phyloP scores from a whole-genome alignment of 2,888 invertebrate genomes.

The Oligia strigilis region DNA sequence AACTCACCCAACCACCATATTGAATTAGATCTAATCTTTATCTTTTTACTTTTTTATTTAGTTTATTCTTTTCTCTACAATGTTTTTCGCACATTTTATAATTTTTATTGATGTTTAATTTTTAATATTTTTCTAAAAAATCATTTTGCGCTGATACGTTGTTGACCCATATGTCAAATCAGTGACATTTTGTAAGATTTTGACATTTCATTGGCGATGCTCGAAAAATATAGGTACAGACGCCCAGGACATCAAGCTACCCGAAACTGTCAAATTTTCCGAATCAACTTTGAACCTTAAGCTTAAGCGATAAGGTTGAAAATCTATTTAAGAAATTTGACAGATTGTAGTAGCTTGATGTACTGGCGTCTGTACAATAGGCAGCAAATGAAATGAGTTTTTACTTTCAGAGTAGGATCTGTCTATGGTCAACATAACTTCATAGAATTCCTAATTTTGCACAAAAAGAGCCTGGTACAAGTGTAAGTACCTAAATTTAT shows the following conservation, averaged over 20 bases:
- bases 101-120: conserved; percentile 52
- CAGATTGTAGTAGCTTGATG: too few relatives aligned
- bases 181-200: conserved; percentile 18
- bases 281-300: too few relatives aligned
- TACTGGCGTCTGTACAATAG: neutral
- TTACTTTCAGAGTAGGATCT: neutral
- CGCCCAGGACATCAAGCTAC: too few relatives aligned
- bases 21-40: conserved; percentile 54
- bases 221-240: neutral
- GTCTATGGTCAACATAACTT: neutral
- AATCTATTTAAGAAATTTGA: too few relatives aligned
- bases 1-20: conserved; percentile 74
- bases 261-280: too few relatives aligned
- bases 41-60: conserved; percentile 29
- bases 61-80: conserved; percentile 30
- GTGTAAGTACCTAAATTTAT: neutral
- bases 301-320: too few relatives aligned
- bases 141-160: conserved; percentile 25
- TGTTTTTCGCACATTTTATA: conserved; percentile 67
- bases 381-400: conserved; percentile 11
- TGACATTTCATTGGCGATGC: conserved; percentile 6
- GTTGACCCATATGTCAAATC: neutral
- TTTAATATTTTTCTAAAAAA: conserved; percentile 46
- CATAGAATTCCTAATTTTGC: neutral
- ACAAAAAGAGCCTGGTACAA: neutral